Evolutionary conservation across 1,140 invertebrate species (phyloP), one percentile per base, ranked within the genome.

Genomic region (Lasaia peninsularis): DNA sequence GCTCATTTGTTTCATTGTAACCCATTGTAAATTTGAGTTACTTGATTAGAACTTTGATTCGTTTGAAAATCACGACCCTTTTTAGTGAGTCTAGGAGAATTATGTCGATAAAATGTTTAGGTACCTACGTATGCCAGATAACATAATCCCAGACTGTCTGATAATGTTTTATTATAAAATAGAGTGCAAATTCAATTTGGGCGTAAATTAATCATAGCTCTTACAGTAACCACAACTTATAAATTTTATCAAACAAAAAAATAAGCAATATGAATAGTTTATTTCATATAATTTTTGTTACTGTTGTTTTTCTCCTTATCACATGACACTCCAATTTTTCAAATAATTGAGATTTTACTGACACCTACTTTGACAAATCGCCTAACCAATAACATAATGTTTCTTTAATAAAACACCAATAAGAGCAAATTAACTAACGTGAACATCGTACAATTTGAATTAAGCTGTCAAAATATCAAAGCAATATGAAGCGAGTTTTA

Each of bases 401-500:
- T 48, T 48, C 3, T n/a, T 48, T 34, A 35, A 16, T 34, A 59
- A 59, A 11, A 24, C 50, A 24, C 72, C 68, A 73, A 71, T 73
- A 53, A 56, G 32, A 55, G 21, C 12, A 16, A 10, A 50, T 24
- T 40, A 50, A 67, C 72, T 66, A 73, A 78, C 44, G 31, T 80
- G 81, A 85, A 84, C 66, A 61, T 82, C 68, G 77, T 67, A 55
- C 71, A 55, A 60, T 65, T 70, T 52, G 54, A 58, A 57, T 49
- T 53, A 53, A 72, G 55, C 71, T 78, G 73, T 76, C 76, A 78
- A 63, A 58, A 58, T 44, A 59, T 51, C 48, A 51, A 12, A 58
- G 55, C 65, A 69, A 78, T 78, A 80, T 79, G 71, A 78, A 77
- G 71, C 64, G 71, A 81, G 76, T 84, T 80, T 75, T 80, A 68